These are phyloP conservation scores for Drosophila suboccidentalis DNA, from an alignment of 2,888 invertebrate genomes.

Conservation along the genomic window DNA sequence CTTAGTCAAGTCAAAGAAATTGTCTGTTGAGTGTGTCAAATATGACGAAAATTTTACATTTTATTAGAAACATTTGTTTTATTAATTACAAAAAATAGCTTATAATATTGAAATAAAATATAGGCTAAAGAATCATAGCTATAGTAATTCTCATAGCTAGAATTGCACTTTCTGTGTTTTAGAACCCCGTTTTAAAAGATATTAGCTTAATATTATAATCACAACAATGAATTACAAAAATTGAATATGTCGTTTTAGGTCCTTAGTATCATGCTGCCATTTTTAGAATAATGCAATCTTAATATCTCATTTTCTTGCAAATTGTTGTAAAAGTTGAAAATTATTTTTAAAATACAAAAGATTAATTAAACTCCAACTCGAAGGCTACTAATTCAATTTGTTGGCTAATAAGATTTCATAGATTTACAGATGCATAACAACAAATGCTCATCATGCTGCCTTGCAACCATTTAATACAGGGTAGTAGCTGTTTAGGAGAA, in stretches of 20 bases:
- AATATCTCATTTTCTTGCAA: too few species aligned
- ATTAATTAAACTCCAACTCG: background rate
- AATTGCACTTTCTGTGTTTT: background rate
- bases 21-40: too few species aligned
- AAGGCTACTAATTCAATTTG: background rate
- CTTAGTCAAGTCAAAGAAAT: too few species aligned
- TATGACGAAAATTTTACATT: too few species aligned
- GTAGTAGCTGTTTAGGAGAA: slow-evolving; percentile 9
- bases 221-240: too few species aligned
- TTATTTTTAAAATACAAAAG: too few species aligned
- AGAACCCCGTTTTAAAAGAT: background rate
- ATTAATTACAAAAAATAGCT: background rate
- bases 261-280: too few species aligned
- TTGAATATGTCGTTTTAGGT: too few species aligned
- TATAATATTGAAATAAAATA: background rate
- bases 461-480: slow-evolving; percentile 16
- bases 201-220: too few species aligned
- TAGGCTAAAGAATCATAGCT: background rate
- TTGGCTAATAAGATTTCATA: background rate
- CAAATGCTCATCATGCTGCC: background rate
- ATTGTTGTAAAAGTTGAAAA: too few species aligned
- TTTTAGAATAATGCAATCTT: too few species aligned
- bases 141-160: background rate
- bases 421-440: background rate
- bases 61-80: too few species aligned